Evolutionary conservation across 2,888 invertebrate species (phyloP), one percentile per base, ranked within the genome.

Genomic region (Netelia virgata): DNA sequence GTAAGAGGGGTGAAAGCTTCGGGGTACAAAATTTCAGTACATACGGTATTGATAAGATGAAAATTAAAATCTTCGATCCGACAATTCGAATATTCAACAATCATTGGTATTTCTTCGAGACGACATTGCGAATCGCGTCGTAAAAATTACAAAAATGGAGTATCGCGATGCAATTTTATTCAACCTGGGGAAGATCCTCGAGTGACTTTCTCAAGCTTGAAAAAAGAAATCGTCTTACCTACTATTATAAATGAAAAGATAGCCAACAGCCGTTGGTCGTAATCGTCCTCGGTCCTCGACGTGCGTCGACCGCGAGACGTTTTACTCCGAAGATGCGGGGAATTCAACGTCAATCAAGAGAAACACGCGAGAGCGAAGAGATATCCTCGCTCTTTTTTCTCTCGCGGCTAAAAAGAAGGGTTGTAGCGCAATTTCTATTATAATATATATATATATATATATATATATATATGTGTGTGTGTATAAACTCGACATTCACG

Each of bases 271-370:
- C 50, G 53, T 78, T 78, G 36, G 53, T 78, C 78, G 78, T 79
- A 79, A 79, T 79, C 72, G 78, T 79, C 70, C 66, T 81, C 41
- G 73, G 74, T 78, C 77, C 82, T 64, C 74, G 50, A 53, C 74
- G 59, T 36, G 28, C 69, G 8, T 59, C 20, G 59, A 43, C 59
- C 41, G 36, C 63, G 47, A 59, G 70, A 74, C 84, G 73, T 81
- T 74, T 74, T 53, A 47, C 47, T 66, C 64, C 53, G 43, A 64
- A 70, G 84, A 64, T 64, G 64, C 74, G 53, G 57, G 61, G 80
- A 83, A 84, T 86, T 82, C 84, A 76, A 86, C 86, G 87, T 87
- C 87, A 87, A 87, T 87, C 87, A 87, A 86, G 64, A 66, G 77
- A 84, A 83, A 85, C 87, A 87, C 87, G 86, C 86, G 84, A 87